These are phyloP conservation scores for Meteorus sp. DNA, from an alignment of 1,140 invertebrate species.

Conservation along the genomic window DNA sequence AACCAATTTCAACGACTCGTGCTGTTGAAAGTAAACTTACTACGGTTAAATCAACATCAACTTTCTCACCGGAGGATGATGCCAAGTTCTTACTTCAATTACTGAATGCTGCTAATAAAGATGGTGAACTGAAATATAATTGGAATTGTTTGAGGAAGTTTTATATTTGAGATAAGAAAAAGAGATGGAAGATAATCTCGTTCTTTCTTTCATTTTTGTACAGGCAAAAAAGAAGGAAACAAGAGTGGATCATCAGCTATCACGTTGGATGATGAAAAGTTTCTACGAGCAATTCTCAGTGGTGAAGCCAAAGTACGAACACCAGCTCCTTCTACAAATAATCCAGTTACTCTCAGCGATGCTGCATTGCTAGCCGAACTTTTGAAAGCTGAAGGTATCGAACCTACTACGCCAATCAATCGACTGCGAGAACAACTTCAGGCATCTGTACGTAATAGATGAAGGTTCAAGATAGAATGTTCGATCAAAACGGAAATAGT, in stretches of 20 bases:
- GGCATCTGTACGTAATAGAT: conserved; percentile 60
- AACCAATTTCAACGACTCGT: conserved; percentile 31
- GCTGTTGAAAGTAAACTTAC: too few species aligned
- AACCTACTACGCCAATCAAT: conserved; percentile 64
- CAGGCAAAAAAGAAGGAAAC: background rate
- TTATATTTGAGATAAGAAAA: too few species aligned
- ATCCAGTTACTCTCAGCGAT: conserved; percentile 55
- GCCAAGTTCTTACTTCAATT: conserved; percentile 46
- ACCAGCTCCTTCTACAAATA: background rate
- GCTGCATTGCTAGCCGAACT: conserved; percentile 69
- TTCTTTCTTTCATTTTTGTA: conserved; percentile 1
- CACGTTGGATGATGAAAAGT: conserved; percentile 43
- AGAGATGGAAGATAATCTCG: too few species aligned
- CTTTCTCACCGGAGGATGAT: conserved; percentile 49
- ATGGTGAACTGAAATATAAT: conserved; percentile 4
- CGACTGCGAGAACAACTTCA: conserved; percentile 60
- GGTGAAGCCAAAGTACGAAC: conserved; percentile 31
- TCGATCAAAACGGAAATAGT: conserved; percentile 13
- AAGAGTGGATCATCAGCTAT: conserved; percentile 3
- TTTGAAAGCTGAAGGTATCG: conserved; percentile 69
- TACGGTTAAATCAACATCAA: conserved; percentile 27
- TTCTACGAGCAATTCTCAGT: conserved; percentile 44
- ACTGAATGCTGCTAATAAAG: conserved; percentile 31
- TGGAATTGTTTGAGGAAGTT: background rate
- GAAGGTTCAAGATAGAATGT: background rate